Conservation (phyloP, 2,888 invertebrate genomes). For the Julus scandinavius region DNA sequence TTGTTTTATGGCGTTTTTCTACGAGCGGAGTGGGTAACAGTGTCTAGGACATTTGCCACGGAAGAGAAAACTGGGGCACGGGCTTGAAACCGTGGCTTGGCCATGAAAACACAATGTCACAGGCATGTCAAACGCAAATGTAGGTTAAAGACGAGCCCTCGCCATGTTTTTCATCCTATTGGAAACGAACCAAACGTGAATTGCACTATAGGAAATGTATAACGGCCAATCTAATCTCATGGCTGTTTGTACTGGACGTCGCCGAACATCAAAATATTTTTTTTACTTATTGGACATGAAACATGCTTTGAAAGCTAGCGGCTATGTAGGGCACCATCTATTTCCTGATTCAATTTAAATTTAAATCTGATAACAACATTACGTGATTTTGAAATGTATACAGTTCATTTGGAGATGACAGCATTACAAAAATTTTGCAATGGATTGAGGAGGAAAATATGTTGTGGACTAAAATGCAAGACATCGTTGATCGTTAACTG, state of each 20-base stretch:
- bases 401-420: too few relatives aligned
- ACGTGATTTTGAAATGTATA: neutral
- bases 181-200: neutral
- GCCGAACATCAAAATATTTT: neutral
- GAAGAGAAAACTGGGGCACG: slow-evolving; percentile 3
- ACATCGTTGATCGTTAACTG: neutral
- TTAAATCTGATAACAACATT: slow-evolving; percentile 1
- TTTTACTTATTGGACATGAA: neutral
- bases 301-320: neutral
- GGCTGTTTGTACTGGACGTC: neutral
- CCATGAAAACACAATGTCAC: neutral
- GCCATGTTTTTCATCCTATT: neutral
- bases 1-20: slow-evolving; percentile 35
- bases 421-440: neutral
- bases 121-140: neutral
- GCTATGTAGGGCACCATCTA: neutral
- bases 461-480: neutral
- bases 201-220: neutral
- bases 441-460: neutral
- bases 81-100: neutral
- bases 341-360: slow-evolving; percentile 25
- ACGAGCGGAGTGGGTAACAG: neutral
- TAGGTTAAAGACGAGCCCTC: slow-evolving; percentile 24
- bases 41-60: slow-evolving; percentile 18
- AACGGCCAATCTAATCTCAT: neutral